Percentiles rank a stretch among this genome's conserved stretches.
Conservation (phyloP, 2,888 invertebrate species). For the Zygothrica quintamaculata region DNA sequence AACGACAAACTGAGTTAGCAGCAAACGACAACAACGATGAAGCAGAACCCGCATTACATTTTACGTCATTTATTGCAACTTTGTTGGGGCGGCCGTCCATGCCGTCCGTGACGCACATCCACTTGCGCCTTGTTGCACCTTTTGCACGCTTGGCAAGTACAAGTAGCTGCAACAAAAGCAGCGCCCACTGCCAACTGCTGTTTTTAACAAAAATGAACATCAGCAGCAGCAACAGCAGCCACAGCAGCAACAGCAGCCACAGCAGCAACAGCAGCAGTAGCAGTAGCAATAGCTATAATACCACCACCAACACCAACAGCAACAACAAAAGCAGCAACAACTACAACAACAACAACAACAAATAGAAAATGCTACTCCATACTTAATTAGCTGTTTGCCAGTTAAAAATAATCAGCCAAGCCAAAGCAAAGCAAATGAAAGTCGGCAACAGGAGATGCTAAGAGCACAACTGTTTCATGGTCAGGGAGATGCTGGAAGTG, state of each 20-base stretch:
- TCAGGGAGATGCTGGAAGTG: no score
- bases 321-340: constrained; percentile 30
- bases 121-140: constrained; percentile 59
- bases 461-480: constrained; percentile 52
- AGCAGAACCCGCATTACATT: constrained; percentile 62
- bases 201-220: no score
- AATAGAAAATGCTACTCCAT: constrained; percentile 74
- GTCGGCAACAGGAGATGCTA: constrained; percentile 66
- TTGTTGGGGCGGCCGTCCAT: constrained; percentile 57
- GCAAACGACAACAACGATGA: constrained; percentile 49
- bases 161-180: constrained; percentile 1
- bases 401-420: constrained; percentile 78
- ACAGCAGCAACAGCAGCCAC: constrained; percentile 1
- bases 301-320: constrained; percentile 2
- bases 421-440: constrained; percentile 78
- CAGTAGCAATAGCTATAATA: not conserved
- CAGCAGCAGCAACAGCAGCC: constrained; percentile 24
- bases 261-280: not conserved
- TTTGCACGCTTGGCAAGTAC: constrained; percentile 12
- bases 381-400: constrained; percentile 81
- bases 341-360: constrained; percentile 25
- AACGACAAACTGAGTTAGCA: constrained; percentile 79
- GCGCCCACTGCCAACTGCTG: no score
- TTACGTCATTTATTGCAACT: constrained; percentile 81
- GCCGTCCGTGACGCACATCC: constrained; percentile 34